phyloP scores from a whole-genome alignment of 2,888 invertebrate species.

The Heteromurus nitidus region DNA sequence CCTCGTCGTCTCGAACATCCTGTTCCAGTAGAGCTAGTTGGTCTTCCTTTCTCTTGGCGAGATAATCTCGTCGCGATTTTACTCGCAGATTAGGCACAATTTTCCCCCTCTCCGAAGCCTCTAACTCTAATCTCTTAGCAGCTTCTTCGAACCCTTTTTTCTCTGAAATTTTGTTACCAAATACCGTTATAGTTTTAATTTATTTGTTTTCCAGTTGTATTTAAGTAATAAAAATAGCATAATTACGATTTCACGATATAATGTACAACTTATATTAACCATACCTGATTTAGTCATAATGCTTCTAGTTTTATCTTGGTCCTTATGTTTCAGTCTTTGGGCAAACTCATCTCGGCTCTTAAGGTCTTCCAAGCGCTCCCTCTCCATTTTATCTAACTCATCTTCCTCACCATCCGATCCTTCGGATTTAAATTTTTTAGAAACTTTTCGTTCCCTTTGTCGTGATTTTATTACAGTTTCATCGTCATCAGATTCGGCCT shows the following conservation, averaged over 20 bases:
- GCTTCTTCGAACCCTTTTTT: slow-evolving; percentile 86
- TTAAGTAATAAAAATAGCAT: too few species aligned
- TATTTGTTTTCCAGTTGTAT: too few species aligned
- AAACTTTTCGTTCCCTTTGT: slow-evolving; percentile 31
- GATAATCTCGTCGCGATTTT: slow-evolving; percentile 93
- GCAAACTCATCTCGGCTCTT: slow-evolving; percentile 96
- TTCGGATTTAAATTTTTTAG: slow-evolving; percentile 62
- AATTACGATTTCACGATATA: too few species aligned
- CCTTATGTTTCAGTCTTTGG: slow-evolving; percentile 88
- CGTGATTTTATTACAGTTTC: slow-evolving; percentile 62
- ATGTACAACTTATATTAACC: background rate
- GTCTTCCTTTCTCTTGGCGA: slow-evolving; percentile 96
- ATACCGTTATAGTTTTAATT: background rate
- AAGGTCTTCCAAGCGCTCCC: slow-evolving; percentile 87
- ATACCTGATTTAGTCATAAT: slow-evolving; percentile 79
- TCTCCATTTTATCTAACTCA: slow-evolving; percentile 82
- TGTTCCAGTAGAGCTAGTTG: slow-evolving; percentile 96
- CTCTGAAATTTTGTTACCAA: slow-evolving; percentile 75
- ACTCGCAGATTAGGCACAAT: slow-evolving; percentile 91
- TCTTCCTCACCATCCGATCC: slow-evolving; percentile 77
- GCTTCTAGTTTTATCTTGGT: slow-evolving; percentile 91
- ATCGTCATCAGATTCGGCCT: slow-evolving; percentile 67
- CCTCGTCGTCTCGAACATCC: slow-evolving; percentile 96
- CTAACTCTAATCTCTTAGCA: slow-evolving; percentile 90
- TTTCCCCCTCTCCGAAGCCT: slow-evolving; percentile 89